phyloP scores from a whole-genome alignment of 2,797 vertebrate species.

The Hippopotamyrus pictus region DNA sequence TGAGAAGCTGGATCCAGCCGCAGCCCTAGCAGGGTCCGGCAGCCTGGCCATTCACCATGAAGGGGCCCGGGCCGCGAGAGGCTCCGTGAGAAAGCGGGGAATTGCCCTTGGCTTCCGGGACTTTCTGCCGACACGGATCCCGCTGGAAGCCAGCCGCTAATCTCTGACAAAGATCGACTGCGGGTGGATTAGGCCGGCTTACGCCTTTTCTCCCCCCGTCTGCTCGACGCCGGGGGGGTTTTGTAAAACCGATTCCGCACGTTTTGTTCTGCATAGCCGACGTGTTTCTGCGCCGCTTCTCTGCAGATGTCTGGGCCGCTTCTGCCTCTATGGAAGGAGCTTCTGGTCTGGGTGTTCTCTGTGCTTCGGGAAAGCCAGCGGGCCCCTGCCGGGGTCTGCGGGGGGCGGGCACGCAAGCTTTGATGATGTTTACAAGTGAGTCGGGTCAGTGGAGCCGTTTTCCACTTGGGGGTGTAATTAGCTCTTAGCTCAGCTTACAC shows the following conservation, averaged over 20 bases:
- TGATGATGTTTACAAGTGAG: not conserved
- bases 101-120: not conserved
- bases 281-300: not conserved
- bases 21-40: not conserved
- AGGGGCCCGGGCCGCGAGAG: not conserved
- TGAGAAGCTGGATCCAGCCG: not conserved
- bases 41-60: not conserved
- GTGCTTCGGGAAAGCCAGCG: not conserved
- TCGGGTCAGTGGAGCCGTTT: not conserved
- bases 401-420: not conserved
- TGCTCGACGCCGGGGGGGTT: not conserved
- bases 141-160: conserved; percentile 16
- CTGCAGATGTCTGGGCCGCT: not conserved
- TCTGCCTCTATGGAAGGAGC: not conserved
- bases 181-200: conserved; percentile 22
- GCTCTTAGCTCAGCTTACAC: not conserved
- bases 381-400: not conserved
- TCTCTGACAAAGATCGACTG: conserved; percentile 21
- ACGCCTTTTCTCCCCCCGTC: not conserved
- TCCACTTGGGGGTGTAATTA: not conserved
- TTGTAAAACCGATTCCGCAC: not conserved
- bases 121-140: not conserved
- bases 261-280: not conserved
- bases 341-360: not conserved
- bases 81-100: not conserved